Base-by-base conservation (phyloP, 2,888 invertebrate species). In the Parasteatoda lunata region DNA sequence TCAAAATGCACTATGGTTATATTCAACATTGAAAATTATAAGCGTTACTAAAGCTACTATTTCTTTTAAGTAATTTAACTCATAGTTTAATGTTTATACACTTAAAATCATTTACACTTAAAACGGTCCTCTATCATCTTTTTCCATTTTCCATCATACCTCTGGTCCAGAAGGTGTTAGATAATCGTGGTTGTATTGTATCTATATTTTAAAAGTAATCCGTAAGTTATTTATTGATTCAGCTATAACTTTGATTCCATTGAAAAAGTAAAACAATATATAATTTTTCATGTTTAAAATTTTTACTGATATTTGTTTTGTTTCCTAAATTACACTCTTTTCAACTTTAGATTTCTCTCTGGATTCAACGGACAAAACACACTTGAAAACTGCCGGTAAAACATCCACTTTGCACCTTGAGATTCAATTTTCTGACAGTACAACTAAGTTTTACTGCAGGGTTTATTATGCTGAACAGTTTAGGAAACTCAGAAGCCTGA, bases 381-480 rank as follows among this genome's bases (percentile, higher is more conserved):
- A 85, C 11, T 13, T 69, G 45, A 86, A 86, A 80, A 49, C 76
- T 9, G 73, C 84, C n/a, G 85, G 49, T 45, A 89, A 85, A 66
- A 75, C 51, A n/a, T 86, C 88, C 13, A 86, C 86, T 47, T 54
- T 84, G 47, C 91, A 93, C 89, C 90, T 93, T 65, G 93, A 93
- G 91, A 91, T 93, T 11, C 93, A 93, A 89, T 93, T 93, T 90
- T 91, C 91, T 65, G 95, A 96, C 91, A 92, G 93, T 2, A 93
- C 93, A 13, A 94, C 97, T 66, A 96, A 96, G 80, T 96, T 98
- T 90, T 96, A 96, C 90, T 98, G 98, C 91, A 95, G 96, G 90
- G 95, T 98, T 89, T 93, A 93, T 90, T 97, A 96, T 93, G 98
- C 98, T 54, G 95, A 96, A 80, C 96, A 97, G 92, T 99, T 99